Conservation (phyloP, 2,888 invertebrate genomes). For the Campaea margaritaria region DNA sequence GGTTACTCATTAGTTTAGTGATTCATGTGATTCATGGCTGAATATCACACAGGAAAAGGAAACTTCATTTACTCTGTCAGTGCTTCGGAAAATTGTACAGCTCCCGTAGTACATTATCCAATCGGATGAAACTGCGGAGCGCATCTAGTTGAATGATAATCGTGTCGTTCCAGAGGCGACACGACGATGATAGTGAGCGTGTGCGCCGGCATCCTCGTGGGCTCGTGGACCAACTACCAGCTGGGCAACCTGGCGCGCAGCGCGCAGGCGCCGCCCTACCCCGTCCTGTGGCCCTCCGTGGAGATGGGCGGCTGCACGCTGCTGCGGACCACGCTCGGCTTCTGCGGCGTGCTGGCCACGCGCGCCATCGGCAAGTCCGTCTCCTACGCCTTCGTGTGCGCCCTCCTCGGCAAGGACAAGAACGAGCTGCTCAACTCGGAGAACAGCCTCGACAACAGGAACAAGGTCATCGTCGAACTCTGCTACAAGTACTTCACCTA, state of each 20-base stretch:
- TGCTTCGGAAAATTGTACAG: no score
- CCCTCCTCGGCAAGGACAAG: conserved; percentile 88
- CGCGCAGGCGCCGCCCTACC: conserved; percentile 88
- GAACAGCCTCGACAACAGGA: conserved; percentile 87
- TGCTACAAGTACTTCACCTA: conserved; percentile 94
- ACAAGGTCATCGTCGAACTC: conserved; percentile 91
- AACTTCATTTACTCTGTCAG: no score
- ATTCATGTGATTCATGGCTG: no score
- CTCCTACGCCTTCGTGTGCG: conserved; percentile 89
- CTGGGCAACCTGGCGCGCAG: conserved; percentile 88
- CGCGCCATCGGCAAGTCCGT: conserved; percentile 88
- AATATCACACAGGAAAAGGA: no score
- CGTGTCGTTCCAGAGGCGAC: conserved; percentile 89
- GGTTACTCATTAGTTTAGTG: no score
- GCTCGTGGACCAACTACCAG: conserved; percentile 94
- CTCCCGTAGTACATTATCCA: no score
- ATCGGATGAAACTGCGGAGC: no score
- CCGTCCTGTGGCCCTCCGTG: conserved; percentile 91
- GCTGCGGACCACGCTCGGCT: conserved; percentile 90
- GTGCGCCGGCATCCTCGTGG: conserved; percentile 90
- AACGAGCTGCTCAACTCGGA: conserved; percentile 87
- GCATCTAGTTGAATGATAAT: no score
- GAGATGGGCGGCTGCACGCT: conserved; percentile 88
- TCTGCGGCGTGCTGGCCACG: conserved; percentile 89
- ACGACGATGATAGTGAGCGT: conserved; percentile 95